phyloP scores from a whole-genome alignment of 1,140 invertebrate species.

The Lepidostoma basale region DNA sequence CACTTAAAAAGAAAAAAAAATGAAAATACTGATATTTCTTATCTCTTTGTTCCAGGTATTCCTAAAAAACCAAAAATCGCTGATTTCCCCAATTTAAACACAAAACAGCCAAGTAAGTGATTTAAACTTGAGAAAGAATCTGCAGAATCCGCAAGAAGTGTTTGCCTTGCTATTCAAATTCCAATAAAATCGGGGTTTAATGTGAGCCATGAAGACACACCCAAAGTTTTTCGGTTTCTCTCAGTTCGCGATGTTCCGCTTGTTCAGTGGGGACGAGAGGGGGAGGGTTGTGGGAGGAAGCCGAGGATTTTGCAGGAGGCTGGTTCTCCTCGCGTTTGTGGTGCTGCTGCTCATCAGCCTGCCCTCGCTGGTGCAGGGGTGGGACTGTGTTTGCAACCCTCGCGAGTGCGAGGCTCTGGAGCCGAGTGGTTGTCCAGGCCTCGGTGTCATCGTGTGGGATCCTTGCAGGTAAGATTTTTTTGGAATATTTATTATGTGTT shows the following conservation, averaged over 20 bases:
- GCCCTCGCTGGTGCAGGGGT: slow-evolving; percentile 50
- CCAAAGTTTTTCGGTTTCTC: not conserved
- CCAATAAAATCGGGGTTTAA: not conserved
- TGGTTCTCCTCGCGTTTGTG: slow-evolving; percentile 45
- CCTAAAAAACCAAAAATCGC: no score
- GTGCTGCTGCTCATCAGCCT: slow-evolving; percentile 53
- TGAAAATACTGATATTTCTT: no score
- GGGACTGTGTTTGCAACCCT: slow-evolving; percentile 64
- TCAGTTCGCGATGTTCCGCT: not conserved
- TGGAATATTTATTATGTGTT: no score
- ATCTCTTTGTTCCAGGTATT: no score
- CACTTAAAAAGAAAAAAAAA: no score
- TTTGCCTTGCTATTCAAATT: not conserved
- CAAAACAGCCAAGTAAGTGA: no score
- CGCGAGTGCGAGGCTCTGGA: slow-evolving; percentile 65
- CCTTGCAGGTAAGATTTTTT: slow-evolving; percentile 65
- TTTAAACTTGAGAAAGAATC: no score
- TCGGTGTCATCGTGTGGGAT: slow-evolving; percentile 66
- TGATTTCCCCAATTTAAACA: no score
- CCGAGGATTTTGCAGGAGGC: no score
- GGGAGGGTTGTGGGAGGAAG: no score
- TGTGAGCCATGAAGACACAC: not conserved
- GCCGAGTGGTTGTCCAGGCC: slow-evolving; percentile 64
- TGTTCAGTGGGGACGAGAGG: not conserved
- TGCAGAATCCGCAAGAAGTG: not conserved